Percentiles rank a stretch among this genome's conserved stretches.
phyloP scores from a whole-genome alignment of 2,113 vertebrate species.

The Macquaria australasica region DNA sequence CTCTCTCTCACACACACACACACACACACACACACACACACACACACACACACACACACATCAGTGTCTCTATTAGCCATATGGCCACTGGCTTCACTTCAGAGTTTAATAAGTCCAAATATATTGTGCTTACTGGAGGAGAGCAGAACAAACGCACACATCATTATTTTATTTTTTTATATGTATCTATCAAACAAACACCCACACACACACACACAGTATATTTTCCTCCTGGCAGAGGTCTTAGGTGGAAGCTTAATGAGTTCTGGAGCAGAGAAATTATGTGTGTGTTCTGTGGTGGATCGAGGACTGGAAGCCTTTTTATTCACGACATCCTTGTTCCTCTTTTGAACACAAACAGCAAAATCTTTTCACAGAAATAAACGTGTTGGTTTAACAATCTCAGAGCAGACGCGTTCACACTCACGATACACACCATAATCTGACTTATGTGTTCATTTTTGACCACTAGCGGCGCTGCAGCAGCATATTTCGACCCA shows the following conservation, averaged over 20 bases:
- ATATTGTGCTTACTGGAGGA: slow-evolving; percentile 1
- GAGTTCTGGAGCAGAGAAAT: neutral
- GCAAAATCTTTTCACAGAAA: no score
- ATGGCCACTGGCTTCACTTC: neutral
- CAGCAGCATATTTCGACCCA: no score
- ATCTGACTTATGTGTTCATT: no score
- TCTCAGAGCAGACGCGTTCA: no score
- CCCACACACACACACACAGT: slow-evolving; percentile 15
- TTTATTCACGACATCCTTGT: neutral
- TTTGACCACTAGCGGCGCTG: no score
- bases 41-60: slow-evolving; percentile 23
- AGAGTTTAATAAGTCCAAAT: slow-evolving; percentile 13
- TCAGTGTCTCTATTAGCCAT: slow-evolving; percentile 24
- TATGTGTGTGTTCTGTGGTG: neutral
- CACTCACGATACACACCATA: no score
- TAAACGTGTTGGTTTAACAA: no score
- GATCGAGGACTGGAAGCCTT: neutral
- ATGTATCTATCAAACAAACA: neutral
- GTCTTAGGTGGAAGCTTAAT: neutral
- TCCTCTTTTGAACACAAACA: neutral
- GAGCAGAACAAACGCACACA: neutral
- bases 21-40: slow-evolving; percentile 22
- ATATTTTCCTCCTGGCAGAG: neutral
- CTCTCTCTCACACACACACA: no score
- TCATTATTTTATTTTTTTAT: slow-evolving; percentile 1